phyloP scores from a whole-genome alignment of 2,888 invertebrate genomes.

The Neocrepidodera transversa region DNA sequence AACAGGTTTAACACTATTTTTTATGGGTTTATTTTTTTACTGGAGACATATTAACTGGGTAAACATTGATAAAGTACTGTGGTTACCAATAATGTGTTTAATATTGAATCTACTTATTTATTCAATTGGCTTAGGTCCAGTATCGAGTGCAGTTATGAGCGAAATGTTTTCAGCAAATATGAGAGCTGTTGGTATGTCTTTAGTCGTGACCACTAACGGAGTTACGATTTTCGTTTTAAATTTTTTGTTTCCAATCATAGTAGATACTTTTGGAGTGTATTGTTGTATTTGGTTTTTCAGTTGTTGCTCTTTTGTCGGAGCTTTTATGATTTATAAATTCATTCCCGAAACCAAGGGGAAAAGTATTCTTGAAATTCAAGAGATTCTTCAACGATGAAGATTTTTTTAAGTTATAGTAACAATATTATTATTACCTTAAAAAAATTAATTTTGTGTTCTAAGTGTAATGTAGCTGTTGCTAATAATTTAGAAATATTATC shows the following conservation, averaged over 20 bases:
- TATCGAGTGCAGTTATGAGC: slow-evolving; percentile 7
- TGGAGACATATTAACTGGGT: background rate
- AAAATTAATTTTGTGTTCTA: no score
- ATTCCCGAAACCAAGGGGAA: slow-evolving; percentile 30
- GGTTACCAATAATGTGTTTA: background rate
- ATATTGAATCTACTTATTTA: background rate
- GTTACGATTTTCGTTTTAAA: background rate
- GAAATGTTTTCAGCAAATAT: background rate
- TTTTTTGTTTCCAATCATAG: background rate
- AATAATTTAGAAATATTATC: no score
- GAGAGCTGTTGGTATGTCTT: background rate
- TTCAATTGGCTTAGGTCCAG: background rate
- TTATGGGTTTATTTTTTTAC: background rate
- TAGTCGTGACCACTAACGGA: background rate
- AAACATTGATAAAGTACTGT: background rate
- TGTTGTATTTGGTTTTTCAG: slow-evolving; percentile 23
- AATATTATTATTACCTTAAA: no score
- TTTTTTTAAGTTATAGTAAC: no score
- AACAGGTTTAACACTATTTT: background rate
- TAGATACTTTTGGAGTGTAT: background rate
- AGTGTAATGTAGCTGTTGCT: no score
- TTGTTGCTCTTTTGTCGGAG: background rate
- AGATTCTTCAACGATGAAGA: no score
- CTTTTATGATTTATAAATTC: background rate
- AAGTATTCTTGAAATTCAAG: slow-evolving; percentile 20